These are phyloP conservation scores for Hymenochirus boettgeri DNA, from an alignment of 2,113 vertebrate species.

Conservation along the genomic window DNA sequence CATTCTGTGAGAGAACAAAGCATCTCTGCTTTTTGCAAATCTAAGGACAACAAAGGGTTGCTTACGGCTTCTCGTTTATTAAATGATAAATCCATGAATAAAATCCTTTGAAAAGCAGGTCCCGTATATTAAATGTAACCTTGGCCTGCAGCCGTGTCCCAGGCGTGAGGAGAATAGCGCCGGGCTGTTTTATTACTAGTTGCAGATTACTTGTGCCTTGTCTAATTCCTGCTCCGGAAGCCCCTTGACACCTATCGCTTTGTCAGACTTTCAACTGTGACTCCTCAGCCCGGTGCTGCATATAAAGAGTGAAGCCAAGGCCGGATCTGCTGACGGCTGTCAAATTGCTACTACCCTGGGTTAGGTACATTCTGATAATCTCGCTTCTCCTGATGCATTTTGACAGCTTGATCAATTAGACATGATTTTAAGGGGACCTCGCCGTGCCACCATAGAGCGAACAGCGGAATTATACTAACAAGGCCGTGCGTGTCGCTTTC, in stretches of 20 bases:
- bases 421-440: constrained; percentile 75
- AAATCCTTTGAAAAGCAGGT: not conserved
- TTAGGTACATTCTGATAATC: constrained; percentile 91
- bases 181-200: constrained; percentile 36
- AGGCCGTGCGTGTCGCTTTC: not conserved
- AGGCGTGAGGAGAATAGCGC: not conserved
- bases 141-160: not conserved
- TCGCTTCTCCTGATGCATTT: constrained; percentile 86
- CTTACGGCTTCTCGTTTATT: no score
- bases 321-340: constrained; percentile 72
- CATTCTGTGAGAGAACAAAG: no score
- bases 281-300: constrained; percentile 68
- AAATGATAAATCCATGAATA: constrained; percentile 5
- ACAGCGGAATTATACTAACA: constrained; percentile 57
- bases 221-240: constrained; percentile 56
- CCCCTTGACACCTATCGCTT: constrained; percentile 64
- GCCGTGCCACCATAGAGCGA: constrained; percentile 74
- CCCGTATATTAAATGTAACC: not conserved
- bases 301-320: constrained; percentile 71
- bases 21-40: no score
- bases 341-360: constrained; percentile 66
- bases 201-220: constrained; percentile 1
- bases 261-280: constrained; percentile 72
- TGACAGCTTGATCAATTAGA: constrained; percentile 96
- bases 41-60: no score